Percentiles rank a stretch among this genome's conserved stretches.
Evolutionary conservation across 2,888 invertebrate species (phyloP).

Genomic region (Brenthis hecate): DNA sequence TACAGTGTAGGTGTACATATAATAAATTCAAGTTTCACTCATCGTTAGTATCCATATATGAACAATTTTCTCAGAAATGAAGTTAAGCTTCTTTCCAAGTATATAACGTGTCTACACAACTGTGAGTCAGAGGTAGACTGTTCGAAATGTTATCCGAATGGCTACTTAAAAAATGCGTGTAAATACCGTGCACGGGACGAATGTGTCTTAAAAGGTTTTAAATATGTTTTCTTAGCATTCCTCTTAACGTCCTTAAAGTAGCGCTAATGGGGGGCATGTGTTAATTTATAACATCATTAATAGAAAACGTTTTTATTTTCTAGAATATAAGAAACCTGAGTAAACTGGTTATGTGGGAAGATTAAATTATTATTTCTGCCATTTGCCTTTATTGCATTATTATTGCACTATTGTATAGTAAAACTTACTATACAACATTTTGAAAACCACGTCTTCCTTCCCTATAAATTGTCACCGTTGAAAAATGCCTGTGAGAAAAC

Average conservation of each 20-base stretch:
- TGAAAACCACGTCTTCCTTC: not conserved
- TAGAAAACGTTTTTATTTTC: constrained; percentile 1
- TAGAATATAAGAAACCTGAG: not conserved
- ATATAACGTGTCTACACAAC: constrained; percentile 25
- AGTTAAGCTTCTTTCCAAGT: constrained; percentile 16
- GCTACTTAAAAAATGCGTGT: constrained; percentile 27
- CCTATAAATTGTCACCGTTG: constrained; percentile 5
- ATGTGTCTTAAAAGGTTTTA: constrained; percentile 30
- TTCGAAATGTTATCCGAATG: constrained; percentile 18
- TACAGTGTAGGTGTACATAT: not conserved
- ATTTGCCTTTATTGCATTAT: too few relatives aligned
- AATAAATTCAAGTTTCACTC: not conserved
- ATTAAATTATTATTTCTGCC: too few relatives aligned
- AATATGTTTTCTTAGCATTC: constrained; percentile 26
- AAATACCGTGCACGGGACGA: constrained; percentile 30
- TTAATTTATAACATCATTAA: constrained; percentile 25
- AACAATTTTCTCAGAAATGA: constrained; percentile 7
- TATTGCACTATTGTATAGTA: too few relatives aligned
- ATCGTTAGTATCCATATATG: not conserved
- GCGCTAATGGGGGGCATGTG: constrained; percentile 25
- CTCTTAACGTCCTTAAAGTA: constrained; percentile 24
- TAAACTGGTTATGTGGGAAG: not conserved
- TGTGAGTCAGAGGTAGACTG: constrained; percentile 26
- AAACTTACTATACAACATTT: too few relatives aligned
- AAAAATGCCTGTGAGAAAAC: constrained; percentile 31